These are phyloP conservation scores for Apotomis betuletana DNA, from an alignment of 2,888 invertebrate species.

Conservation along the genomic window DNA sequence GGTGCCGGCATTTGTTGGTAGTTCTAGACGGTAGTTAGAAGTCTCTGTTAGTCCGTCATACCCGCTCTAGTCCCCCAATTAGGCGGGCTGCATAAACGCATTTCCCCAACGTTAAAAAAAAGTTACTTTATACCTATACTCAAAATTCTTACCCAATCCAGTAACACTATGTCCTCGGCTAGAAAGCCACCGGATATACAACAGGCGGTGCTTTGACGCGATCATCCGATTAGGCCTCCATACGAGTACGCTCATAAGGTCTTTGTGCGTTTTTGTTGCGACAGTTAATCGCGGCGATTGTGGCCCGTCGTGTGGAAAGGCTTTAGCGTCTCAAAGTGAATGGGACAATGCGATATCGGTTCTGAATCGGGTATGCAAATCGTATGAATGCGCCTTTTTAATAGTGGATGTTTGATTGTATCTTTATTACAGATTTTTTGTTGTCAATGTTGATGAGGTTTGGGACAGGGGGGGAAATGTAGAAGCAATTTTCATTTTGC, in stretches of 20 bases:
- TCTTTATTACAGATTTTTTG: not conserved
- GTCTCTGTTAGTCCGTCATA: too few relatives aligned
- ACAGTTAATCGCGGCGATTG: conserved; percentile 69
- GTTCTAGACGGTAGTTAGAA: too few relatives aligned
- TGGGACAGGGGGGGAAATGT: too few relatives aligned
- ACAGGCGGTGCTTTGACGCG: conserved; percentile 66
- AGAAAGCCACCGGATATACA: conserved; percentile 41
- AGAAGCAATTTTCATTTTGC: too few relatives aligned
- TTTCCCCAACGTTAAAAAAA: too few relatives aligned
- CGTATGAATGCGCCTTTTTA: conserved; percentile 22
- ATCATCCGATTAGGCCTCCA: conserved; percentile 75
- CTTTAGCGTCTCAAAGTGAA: conserved; percentile 59
- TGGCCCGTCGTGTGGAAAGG: conserved; percentile 61
- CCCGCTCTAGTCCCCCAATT: too few relatives aligned
- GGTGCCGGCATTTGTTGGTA: too few relatives aligned
- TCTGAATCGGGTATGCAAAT: conserved; percentile 48
- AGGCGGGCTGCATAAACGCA: too few relatives aligned
- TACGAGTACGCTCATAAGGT: conserved; percentile 75
- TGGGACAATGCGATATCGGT: conserved; percentile 52
- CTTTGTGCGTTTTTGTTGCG: conserved; percentile 72
- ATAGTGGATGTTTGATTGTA: conserved; percentile 23
- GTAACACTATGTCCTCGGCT: conserved; percentile 15
- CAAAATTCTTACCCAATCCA: conserved; percentile 43
- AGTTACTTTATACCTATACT: too few relatives aligned
- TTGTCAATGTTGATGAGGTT: too few relatives aligned